Evolutionary conservation across 2,888 invertebrate species (phyloP).

Genomic region (Drosophila paramelanica): DNA sequence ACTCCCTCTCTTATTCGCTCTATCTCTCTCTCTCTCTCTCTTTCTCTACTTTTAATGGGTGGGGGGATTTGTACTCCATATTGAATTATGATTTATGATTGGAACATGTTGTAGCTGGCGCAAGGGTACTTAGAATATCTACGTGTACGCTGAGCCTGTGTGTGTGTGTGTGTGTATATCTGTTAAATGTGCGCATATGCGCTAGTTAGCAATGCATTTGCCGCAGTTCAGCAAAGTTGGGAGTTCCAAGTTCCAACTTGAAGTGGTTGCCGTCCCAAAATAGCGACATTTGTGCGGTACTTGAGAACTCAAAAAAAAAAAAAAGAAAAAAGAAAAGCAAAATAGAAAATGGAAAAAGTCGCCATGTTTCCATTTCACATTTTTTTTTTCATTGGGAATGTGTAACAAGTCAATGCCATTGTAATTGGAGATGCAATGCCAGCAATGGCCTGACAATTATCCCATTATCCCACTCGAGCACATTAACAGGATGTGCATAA

Average conservation of each 20-base stretch:
- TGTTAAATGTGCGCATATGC: slow-evolving; percentile 76
- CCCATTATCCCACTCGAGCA: slow-evolving; percentile 40
- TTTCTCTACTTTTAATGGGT: slow-evolving; percentile 11
- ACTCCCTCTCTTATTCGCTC: background rate
- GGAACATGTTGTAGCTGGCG: slow-evolving; percentile 70
- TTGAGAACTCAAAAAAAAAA: slow-evolving; percentile 52
- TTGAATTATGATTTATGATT: slow-evolving; percentile 80
- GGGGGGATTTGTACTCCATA: slow-evolving; percentile 71
- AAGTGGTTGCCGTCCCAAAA: slow-evolving; percentile 69
- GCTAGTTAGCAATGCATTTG: slow-evolving; percentile 71
- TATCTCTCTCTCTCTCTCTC: background rate
- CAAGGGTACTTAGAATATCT: slow-evolving; percentile 68
- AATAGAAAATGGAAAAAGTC: slow-evolving; percentile 35
- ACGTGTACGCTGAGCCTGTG: slow-evolving; percentile 3
- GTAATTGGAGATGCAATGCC: slow-evolving; percentile 67
- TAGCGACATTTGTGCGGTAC: slow-evolving; percentile 73
- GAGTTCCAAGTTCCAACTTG: slow-evolving; percentile 36
- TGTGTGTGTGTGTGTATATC: slow-evolving; percentile 22
- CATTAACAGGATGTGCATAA: slow-evolving; percentile 38
- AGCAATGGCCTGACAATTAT: slow-evolving; percentile 47
- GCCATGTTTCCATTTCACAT: slow-evolving; percentile 50
- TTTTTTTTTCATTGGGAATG: slow-evolving; percentile 6
- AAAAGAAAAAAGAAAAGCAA: slow-evolving; percentile 35
- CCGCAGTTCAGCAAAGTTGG: slow-evolving; percentile 42
- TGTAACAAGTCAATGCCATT: slow-evolving; percentile 43